Percentiles rank a stretch among this genome's conserved stretches.
Evolutionary conservation across 2,797 vertebrate species (phyloP).

Genomic region (Spinus pinus): DNA sequence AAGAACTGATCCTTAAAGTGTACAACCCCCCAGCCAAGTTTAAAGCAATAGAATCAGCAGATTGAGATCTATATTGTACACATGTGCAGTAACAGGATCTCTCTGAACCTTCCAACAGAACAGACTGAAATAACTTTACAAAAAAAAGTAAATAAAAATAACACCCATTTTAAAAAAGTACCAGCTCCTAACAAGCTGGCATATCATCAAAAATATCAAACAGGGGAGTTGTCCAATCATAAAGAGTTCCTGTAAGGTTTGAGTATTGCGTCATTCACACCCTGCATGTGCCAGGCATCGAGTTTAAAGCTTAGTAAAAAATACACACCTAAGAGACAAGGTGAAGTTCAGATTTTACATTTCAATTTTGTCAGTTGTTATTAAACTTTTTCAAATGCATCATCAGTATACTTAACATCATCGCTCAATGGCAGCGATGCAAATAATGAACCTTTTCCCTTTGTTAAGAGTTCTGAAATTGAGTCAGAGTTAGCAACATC

Average conservation of each 20-base stretch:
- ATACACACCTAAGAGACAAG: slow-evolving; percentile 47
- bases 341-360: slow-evolving; percentile 35
- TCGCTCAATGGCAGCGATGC: neutral
- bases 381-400: slow-evolving; percentile 13
- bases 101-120: slow-evolving; percentile 63
- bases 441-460: slow-evolving; percentile 51
- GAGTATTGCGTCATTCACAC: slow-evolving; percentile 53
- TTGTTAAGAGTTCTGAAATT: slow-evolving; percentile 60
- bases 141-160: slow-evolving; percentile 67
- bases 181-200: slow-evolving; percentile 39
- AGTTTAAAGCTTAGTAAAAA: slow-evolving; percentile 69
- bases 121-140: slow-evolving; percentile 66
- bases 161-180: slow-evolving; percentile 69
- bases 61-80: slow-evolving; percentile 72
- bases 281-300: slow-evolving; percentile 47
- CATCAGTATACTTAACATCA: slow-evolving; percentile 14
- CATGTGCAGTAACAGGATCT: slow-evolving; percentile 68
- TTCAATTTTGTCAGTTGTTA: slow-evolving; percentile 51
- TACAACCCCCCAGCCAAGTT: slow-evolving; percentile 71
- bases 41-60: slow-evolving; percentile 67
- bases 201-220: slow-evolving; percentile 59
- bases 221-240: slow-evolving; percentile 33
- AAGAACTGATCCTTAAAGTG: slow-evolving; percentile 66
- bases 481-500: slow-evolving; percentile 67
- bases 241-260: slow-evolving; percentile 42